These are phyloP conservation scores for Limnothrissa miodon DNA, from an alignment of 2,113 vertebrate genomes.

Conservation along the genomic window DNA sequence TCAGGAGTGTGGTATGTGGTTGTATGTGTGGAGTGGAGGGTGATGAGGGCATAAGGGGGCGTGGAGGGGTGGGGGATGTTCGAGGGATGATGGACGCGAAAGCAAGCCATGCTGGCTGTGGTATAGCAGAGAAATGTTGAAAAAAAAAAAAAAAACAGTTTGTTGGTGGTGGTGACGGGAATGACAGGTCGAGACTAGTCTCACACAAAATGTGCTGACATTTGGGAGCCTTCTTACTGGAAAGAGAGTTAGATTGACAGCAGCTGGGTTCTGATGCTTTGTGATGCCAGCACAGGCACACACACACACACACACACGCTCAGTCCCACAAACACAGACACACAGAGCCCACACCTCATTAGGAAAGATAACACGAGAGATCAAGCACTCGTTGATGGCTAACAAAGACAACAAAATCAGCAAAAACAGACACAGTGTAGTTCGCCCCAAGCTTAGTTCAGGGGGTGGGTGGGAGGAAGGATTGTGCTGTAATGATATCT, in stretches of 20 bases:
- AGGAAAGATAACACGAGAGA: conserved; percentile 50
- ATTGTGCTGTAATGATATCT: conserved; percentile 47
- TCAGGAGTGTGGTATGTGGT: conserved; percentile 24
- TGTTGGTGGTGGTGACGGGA: conserved; percentile 46
- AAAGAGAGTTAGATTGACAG: too few species aligned
- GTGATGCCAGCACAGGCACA: background rate
- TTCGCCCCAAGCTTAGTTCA: background rate
- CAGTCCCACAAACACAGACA: background rate
- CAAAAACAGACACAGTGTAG: conserved; percentile 37
- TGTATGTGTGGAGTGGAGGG: too few species aligned
- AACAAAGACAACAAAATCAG: too few species aligned
- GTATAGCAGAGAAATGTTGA: background rate
- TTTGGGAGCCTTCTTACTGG: too few species aligned
- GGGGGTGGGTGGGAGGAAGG: background rate
- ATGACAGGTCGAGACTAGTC: conserved; percentile 58
- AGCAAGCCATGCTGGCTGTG: background rate
- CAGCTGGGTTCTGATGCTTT: background rate
- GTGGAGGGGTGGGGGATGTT: too few species aligned
- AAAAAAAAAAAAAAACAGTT: background rate
- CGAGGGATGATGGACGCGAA: background rate
- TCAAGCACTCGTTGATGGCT: conserved; percentile 41
- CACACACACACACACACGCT: background rate
- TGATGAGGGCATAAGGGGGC: too few species aligned
- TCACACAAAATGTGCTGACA: too few species aligned
- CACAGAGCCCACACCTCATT: conserved; percentile 37